Evolutionary conservation across 2,113 vertebrate genomes (phyloP).

Genomic region (Tylochromis polylepis): DNA sequence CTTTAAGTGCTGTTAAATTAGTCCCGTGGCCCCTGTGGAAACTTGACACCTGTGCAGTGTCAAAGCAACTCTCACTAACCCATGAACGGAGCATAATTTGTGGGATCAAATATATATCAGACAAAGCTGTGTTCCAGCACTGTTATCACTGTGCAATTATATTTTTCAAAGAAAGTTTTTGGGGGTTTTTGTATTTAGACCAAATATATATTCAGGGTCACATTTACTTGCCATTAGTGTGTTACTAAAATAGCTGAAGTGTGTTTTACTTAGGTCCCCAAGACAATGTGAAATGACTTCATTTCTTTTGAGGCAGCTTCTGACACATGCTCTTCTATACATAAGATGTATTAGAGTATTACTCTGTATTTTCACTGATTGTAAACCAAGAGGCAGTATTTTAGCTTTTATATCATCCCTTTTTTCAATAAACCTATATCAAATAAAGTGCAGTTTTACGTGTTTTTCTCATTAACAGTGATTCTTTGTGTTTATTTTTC

Average conservation of each 20-base stretch:
- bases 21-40: neutral
- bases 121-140: neutral
- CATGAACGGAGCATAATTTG: neutral
- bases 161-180: neutral
- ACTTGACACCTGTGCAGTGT: neutral
- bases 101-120: neutral
- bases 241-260: neutral
- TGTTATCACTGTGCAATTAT: neutral
- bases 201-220: neutral
- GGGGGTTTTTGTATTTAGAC: neutral
- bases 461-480: neutral
- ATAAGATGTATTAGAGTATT: conserved; percentile 26
- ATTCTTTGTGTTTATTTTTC: neutral
- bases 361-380: conserved; percentile 58
- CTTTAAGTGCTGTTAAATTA: neutral
- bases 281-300: conserved; percentile 66
- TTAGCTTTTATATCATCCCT: conserved; percentile 43
- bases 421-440: conserved; percentile 70
- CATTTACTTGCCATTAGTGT: neutral
- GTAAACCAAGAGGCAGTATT: conserved; percentile 60
- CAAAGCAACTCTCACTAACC: neutral
- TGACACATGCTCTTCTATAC: conserved; percentile 45
- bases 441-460: neutral
- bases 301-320: conserved; percentile 68
- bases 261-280: conserved; percentile 22